Percentiles rank a stretch among this genome's conserved stretches.
These are phyloP conservation scores for Babyrousa celebensis DNA, from an alignment of 2,797 vertebrate genomes.

Conservation along the genomic window DNA sequence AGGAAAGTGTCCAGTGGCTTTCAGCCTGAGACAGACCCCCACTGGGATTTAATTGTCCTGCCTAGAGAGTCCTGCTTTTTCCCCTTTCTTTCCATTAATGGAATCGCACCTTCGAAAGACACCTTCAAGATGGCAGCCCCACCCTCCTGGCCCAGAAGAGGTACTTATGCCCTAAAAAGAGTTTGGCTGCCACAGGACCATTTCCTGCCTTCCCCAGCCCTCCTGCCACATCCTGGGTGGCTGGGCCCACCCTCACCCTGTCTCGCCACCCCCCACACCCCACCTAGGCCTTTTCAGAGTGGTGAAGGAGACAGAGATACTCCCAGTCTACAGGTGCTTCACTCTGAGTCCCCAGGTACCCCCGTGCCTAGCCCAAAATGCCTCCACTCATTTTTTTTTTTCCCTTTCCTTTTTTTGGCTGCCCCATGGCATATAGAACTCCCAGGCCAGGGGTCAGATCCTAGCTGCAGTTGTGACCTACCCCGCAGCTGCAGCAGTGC, in stretches of 20 bases:
- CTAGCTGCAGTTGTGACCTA: too few relatives aligned
- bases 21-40: background rate
- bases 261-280: background rate
- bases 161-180: background rate
- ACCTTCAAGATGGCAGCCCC: background rate
- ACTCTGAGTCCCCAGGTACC: too few relatives aligned
- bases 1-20: background rate
- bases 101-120: background rate
- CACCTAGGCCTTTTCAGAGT: background rate
- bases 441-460: too few relatives aligned
- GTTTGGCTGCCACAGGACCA: background rate
- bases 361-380: background rate
- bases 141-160: background rate
- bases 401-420: too few relatives aligned
- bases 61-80: background rate
- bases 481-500: too few relatives aligned
- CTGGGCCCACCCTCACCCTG: background rate
- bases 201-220: background rate
- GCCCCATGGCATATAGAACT: too few relatives aligned
- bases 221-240: background rate
- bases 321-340: background rate
- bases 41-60: background rate
- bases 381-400: background rate
- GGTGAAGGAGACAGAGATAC: background rate
- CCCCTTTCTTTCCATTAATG: background rate